These are phyloP conservation scores for Podilymbus podiceps DNA, from an alignment of 2,113 vertebrate species.

Conservation along the genomic window DNA sequence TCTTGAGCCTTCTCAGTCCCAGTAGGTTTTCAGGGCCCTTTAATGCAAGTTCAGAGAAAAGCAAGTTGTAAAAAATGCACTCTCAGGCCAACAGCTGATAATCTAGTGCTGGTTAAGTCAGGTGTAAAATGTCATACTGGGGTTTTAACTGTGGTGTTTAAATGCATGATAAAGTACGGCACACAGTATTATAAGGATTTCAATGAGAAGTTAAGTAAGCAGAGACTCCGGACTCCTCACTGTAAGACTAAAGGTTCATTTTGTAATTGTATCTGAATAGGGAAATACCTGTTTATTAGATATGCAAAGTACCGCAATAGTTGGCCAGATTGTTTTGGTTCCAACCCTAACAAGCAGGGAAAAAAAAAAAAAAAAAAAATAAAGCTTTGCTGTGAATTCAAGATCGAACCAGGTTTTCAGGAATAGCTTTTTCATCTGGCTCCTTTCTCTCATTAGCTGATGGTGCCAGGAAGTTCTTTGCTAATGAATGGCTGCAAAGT, in stretches of 20 bases:
- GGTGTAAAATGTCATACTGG: constrained; percentile 52
- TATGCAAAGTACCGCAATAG: neutral
- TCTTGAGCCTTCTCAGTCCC: constrained; percentile 16
- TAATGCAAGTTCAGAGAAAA: constrained; percentile 17
- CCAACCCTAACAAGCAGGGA: neutral
- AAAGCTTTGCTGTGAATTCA: neutral
- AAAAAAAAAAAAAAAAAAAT: neutral
- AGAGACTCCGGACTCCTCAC: neutral
- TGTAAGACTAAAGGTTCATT: neutral
- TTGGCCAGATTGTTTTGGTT: neutral
- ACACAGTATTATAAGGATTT: neutral
- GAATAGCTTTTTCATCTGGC: neutral
- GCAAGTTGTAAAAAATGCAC: constrained; percentile 16
- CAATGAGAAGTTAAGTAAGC: neutral
- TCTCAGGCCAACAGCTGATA: neutral
- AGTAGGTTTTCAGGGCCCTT: neutral
- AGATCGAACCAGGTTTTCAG: neutral
- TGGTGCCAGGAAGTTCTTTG: neutral
- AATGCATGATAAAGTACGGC: neutral
- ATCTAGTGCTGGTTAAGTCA: constrained; percentile 3
- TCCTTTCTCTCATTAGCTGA: constrained; percentile 11
- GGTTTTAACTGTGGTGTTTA: neutral
- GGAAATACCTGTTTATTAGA: neutral
- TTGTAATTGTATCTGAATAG: neutral
- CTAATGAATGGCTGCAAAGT: constrained; percentile 8